phyloP scores from a whole-genome alignment of 1,140 invertebrate genomes.

The Gonioctena quinquepunctata region DNA sequence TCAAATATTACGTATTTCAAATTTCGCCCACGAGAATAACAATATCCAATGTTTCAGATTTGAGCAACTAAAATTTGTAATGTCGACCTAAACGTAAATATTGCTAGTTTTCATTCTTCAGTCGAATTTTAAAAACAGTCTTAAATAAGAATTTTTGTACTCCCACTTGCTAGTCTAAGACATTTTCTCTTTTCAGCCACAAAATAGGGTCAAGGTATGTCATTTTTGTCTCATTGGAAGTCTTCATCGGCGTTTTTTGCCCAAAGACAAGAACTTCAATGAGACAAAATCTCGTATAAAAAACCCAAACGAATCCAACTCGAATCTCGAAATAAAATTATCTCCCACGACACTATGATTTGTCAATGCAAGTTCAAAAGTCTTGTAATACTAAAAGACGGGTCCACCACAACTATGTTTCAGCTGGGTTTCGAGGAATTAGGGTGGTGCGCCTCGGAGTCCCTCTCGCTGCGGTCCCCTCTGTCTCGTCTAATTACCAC shows the following conservation, averaged over 20 bases:
- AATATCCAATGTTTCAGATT: background rate
- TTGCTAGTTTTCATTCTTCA: background rate
- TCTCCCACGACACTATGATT: slow-evolving; percentile 23
- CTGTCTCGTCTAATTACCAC: slow-evolving; percentile 51
- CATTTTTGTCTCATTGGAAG: too few species aligned
- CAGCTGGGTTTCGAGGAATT: slow-evolving; percentile 47
- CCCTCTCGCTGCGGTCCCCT: slow-evolving; percentile 13
- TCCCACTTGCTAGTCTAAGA: background rate
- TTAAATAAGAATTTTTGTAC: background rate
- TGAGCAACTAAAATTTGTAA: background rate
- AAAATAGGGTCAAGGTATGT: too few species aligned
- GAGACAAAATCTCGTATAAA: too few species aligned
- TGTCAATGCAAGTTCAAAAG: slow-evolving; percentile 39
- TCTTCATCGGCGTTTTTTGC: too few species aligned
- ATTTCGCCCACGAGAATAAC: too few species aligned
- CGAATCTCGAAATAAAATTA: too few species aligned
- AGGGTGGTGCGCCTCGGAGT: slow-evolving; percentile 41
- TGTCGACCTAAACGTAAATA: background rate
- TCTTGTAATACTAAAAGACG: slow-evolving; percentile 35
- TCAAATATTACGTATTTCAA: too few species aligned
- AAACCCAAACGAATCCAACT: too few species aligned
- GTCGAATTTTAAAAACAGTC: background rate
- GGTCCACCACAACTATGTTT: slow-evolving; percentile 30
- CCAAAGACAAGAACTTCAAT: too few species aligned
- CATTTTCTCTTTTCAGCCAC: too few species aligned